Conservation (phyloP, 2,113 vertebrate species). For the Lipophrys pholis region DNA sequence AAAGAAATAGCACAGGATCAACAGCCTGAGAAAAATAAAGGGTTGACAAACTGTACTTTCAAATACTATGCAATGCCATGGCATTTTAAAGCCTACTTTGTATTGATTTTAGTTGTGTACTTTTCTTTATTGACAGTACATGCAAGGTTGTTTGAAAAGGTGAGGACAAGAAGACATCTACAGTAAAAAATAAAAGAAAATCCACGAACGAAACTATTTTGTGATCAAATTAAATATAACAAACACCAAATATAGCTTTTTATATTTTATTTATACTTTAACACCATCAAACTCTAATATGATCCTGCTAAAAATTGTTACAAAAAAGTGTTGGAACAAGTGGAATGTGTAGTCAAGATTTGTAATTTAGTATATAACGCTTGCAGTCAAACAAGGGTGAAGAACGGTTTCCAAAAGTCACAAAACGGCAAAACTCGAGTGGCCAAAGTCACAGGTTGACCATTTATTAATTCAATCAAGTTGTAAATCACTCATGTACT, state of each 20-base stretch:
- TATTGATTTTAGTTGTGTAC: no score
- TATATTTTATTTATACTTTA: slow-evolving; percentile 62
- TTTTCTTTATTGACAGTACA: no score
- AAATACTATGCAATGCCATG: no score
- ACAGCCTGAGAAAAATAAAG: no score
- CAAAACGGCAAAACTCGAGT: slow-evolving; percentile 24
- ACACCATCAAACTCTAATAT: slow-evolving; percentile 49
- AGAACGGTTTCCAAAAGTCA: slow-evolving; percentile 3
- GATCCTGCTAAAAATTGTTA: slow-evolving; percentile 30
- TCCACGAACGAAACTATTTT: background rate
- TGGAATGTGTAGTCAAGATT: slow-evolving; percentile 13
- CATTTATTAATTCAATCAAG: slow-evolving; percentile 10
- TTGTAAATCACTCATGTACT: slow-evolving; percentile 11
- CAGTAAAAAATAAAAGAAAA: background rate
- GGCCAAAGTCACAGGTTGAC: slow-evolving; percentile 22
- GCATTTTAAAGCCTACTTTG: no score
- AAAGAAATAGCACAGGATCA: no score
- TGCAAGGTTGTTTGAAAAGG: no score
- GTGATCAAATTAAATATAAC: background rate
- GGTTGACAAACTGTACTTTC: no score
- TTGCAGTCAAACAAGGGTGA: background rate
- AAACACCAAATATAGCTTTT: slow-evolving; percentile 1
- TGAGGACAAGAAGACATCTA: no score
- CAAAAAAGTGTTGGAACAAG: slow-evolving; percentile 34
- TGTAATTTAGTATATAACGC: slow-evolving; percentile 16